Base-by-base conservation (phyloP, 2,797 vertebrate species). In the Sphaeramia orbicularis region DNA sequence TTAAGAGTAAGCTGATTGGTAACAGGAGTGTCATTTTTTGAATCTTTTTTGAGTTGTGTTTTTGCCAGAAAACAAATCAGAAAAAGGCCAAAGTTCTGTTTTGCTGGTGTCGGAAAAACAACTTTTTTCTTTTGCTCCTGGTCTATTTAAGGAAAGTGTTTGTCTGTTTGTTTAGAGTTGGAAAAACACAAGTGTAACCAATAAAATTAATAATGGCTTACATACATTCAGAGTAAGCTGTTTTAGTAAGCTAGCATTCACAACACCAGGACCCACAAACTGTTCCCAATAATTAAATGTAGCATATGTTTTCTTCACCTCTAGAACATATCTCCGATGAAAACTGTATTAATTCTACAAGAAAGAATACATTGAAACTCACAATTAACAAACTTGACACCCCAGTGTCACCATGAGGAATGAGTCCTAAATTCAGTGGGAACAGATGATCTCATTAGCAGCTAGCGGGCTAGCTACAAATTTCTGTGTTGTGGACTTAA, bases 1-100 rank as follows among this genome's bases (percentile, higher is more conserved):
- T n/a, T n/a, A n/a, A n/a, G n/a, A n/a, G n/a, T n/a, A n/a, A n/a
- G n/a, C 0, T 14, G n/a, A 55, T 3, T 21, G 12, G 35, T 7
- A 32, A 11, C 49, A 65, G n/a, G n/a, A 9, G n/a, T 58, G 13
- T 47, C 40, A 55, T 4, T 51, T n/a, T n/a, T n/a, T n/a, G n/a
- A 53, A 49, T 32, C 12, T 32, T 32, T 47, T 58, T 13, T 43
- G 21, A 35, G 32, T 45, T 36, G 14, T 49, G 1, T 49, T 55
- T 69, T 42, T 40, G 15, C 14, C 7, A 54, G 15, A 13, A 36
- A 69, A 48, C 14, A 55, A 24, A 3, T 42, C 16, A 45, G 6
- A 32, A 56, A 53, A 48, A 16, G 40, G 12, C n/a, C 40, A 41
- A 41, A 41, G 40, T 4, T 1, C 2, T n/a, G 40, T 14, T 41